Conservation (phyloP, 1,140 invertebrate genomes). For the Danaus plexippus region DNA sequence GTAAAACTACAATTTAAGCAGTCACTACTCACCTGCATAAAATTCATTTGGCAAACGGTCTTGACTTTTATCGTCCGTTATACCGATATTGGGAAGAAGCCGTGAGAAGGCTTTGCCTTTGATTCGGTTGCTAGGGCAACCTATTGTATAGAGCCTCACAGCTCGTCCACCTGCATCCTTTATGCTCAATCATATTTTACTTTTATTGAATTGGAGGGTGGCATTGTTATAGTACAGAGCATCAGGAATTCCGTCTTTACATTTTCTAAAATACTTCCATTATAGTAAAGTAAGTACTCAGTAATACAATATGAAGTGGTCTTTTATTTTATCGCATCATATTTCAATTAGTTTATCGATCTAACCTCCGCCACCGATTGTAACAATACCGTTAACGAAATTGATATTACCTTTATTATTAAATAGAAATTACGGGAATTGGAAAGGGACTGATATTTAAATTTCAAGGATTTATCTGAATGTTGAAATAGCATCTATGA, state of each 20-base stretch:
- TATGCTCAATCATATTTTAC: slow-evolving; percentile 26
- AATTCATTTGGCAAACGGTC: slow-evolving; percentile 40
- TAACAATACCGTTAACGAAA: not conserved
- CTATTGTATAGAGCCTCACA: slow-evolving; percentile 23
- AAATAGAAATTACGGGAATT: slow-evolving; percentile 20
- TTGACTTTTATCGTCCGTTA: slow-evolving; percentile 47
- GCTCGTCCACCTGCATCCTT: slow-evolving; percentile 23
- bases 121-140: slow-evolving; percentile 34
- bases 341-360: not conserved
- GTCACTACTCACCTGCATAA: slow-evolving; percentile 39
- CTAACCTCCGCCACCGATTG: not conserved
- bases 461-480: slow-evolving; percentile 29
- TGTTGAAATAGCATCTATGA: slow-evolving; percentile 23
- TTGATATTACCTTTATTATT: slow-evolving; percentile 10
- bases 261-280: not conserved
- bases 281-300: not conserved
- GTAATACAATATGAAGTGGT: not conserved
- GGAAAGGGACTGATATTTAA: slow-evolving; percentile 36
- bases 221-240: slow-evolving; percentile 1
- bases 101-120: slow-evolving; percentile 28
- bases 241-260: not conserved
- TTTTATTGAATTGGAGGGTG: slow-evolving; percentile 29
- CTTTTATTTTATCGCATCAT: slow-evolving; percentile 1
- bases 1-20: slow-evolving; percentile 47
- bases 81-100: slow-evolving; percentile 38